Conservation (phyloP, 2,888 invertebrate species). For the Spatulosminthurus flaviceps region DNA sequence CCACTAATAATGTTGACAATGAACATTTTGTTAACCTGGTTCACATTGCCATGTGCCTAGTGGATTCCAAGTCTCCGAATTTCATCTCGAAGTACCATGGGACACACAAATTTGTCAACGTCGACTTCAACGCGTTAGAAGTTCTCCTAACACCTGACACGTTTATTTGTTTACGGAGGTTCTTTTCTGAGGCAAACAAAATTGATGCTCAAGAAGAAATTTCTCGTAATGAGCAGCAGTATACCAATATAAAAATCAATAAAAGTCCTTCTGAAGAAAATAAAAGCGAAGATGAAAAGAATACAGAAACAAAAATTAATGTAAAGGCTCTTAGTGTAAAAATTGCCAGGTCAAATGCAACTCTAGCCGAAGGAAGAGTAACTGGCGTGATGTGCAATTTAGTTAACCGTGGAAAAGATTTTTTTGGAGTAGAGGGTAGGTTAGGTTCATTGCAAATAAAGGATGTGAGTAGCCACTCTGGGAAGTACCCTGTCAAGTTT, state of each 20-base stretch:
- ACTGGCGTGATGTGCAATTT: slow-evolving; percentile 58
- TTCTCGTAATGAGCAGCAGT: neutral
- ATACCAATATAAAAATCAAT: neutral
- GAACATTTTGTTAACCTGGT: slow-evolving; percentile 75
- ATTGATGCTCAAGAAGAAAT: slow-evolving; percentile 23
- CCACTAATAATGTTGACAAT: slow-evolving; percentile 66
- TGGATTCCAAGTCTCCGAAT: slow-evolving; percentile 75
- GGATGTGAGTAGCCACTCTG: slow-evolving; percentile 57
- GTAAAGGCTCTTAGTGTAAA: slow-evolving; percentile 59
- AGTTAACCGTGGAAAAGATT: slow-evolving; percentile 54
- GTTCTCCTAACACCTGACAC: slow-evolving; percentile 70
- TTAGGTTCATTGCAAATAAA: slow-evolving; percentile 59
- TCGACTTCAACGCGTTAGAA: slow-evolving; percentile 92
- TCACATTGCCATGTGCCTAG: slow-evolving; percentile 74
- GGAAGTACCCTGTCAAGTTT: slow-evolving; percentile 61
- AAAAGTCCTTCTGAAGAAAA: slow-evolving; percentile 23
- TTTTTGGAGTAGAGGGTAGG: slow-evolving; percentile 60
- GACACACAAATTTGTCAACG: slow-evolving; percentile 73
- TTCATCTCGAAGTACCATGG: slow-evolving; percentile 74
- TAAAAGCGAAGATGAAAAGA: slow-evolving; percentile 48
- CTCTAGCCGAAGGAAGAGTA: slow-evolving; percentile 58
- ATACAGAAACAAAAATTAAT: slow-evolving; percentile 59
- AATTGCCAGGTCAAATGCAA: slow-evolving; percentile 50
- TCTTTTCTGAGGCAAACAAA: slow-evolving; percentile 59
- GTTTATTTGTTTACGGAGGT: slow-evolving; percentile 57